A percentile compares a stretch with the other conserved stretches of the same genome.
Evolutionary conservation across 2,888 invertebrate species (phyloP).

Genomic region (Argyresthia goedartella): DNA sequence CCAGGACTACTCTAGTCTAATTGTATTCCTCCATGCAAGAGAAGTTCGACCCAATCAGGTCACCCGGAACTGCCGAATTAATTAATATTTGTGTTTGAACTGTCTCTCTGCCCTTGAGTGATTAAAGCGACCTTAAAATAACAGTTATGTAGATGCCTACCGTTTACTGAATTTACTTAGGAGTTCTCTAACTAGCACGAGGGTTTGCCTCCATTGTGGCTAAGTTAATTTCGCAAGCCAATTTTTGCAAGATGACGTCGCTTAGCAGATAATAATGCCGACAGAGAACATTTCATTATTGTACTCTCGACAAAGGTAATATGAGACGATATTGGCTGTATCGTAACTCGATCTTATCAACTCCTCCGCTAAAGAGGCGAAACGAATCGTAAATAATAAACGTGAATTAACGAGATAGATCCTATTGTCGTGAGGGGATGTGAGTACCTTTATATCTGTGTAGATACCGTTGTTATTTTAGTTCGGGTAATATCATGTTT

Average conservation of each 20-base stretch:
- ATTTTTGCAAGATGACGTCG: not conserved
- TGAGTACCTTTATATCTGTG: constrained; percentile 7
- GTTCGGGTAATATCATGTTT: constrained; percentile 23
- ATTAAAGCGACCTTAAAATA: constrained; percentile 61
- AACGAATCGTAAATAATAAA: constrained; percentile 62
- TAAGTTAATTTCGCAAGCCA: not conserved
- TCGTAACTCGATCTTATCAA: constrained; percentile 57
- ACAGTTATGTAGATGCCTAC: constrained; percentile 40
- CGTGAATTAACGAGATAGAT: constrained; percentile 54
- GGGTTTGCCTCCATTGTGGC: no score
- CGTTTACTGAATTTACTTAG: not conserved
- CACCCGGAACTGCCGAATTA: constrained; percentile 54
- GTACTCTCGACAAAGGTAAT: constrained; percentile 41
- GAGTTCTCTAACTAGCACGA: no score
- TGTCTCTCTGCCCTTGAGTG: constrained; percentile 59
- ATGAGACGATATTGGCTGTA: constrained; percentile 55
- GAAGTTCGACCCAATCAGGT: constrained; percentile 58
- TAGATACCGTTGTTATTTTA: constrained; percentile 27
- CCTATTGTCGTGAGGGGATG: constrained; percentile 34
- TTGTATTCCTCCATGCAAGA: constrained; percentile 60
- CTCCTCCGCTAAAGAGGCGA: constrained; percentile 46
- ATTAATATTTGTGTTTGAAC: constrained; percentile 67
- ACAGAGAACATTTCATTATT: constrained; percentile 27
- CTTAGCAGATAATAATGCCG: not conserved
- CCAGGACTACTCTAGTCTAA: constrained; percentile 45